Evolutionary conservation across 2,888 invertebrate species (phyloP).

Genomic region (Drosophila koepferae): DNA sequence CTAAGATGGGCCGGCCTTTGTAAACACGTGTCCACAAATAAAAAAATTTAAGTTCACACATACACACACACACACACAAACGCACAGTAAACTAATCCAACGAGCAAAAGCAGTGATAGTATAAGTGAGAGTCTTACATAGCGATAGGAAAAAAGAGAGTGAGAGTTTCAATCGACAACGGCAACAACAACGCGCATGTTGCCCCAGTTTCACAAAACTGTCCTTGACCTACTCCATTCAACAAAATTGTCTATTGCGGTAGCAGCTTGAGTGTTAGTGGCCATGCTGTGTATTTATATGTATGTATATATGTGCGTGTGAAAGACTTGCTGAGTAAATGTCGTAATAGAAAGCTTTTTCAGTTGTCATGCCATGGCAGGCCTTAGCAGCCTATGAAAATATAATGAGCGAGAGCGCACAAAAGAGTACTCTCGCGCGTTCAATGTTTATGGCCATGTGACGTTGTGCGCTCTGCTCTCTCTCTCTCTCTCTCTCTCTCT

Average conservation of each 20-base stretch:
- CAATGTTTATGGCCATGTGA: conserved; percentile 37
- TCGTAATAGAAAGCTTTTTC: conserved; percentile 79
- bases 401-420: conserved; percentile 56
- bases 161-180: conserved; percentile 51
- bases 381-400: conserved; percentile 19
- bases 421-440: conserved; percentile 13
- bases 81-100: conserved; percentile 1
- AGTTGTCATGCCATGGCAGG: conserved; percentile 61
- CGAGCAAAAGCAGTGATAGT: conserved; percentile 42
- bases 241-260: conserved; percentile 75
- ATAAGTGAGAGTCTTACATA: conserved; percentile 49
- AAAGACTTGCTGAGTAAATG: conserved; percentile 67
- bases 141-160: conserved; percentile 21
- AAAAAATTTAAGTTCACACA: conserved; percentile 26
- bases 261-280: conserved; percentile 43
- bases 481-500: too few relatives aligned
- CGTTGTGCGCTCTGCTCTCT: conserved; percentile 13
- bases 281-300: conserved; percentile 20
- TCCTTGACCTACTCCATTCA: conserved; percentile 86
- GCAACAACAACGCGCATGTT: conserved; percentile 77
- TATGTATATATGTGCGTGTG: conserved; percentile 30
- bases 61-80: conserved; percentile 1
- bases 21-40: conserved; percentile 45
- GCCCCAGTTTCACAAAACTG: conserved; percentile 84
- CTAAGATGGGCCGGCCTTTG: conserved; percentile 30